Base-by-base conservation (phyloP, 2,888 invertebrate species). In the Trachelus tabidus region DNA sequence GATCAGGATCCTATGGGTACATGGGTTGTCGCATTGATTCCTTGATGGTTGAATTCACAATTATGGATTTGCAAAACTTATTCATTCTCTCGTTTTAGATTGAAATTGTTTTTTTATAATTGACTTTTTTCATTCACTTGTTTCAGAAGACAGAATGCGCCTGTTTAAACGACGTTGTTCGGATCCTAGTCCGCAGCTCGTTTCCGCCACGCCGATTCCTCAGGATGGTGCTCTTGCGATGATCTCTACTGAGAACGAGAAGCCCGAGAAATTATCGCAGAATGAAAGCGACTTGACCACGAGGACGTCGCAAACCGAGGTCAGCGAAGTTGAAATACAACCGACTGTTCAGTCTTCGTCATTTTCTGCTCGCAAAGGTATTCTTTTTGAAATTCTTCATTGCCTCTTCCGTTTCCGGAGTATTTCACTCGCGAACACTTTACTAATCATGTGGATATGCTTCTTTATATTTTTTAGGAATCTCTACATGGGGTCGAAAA, bases 401-500 rank as follows among this genome's bases (percentile, higher is more conserved):
- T 34, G 23, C n/a, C 1, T 75, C 56, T 40, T 40, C 15, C 31
- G 34, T 74, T 37, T 74, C 9, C 23, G 23, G 15, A 68, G 15
- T n/a, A 73, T 71, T 34, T 34, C 11, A 34, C 31, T 30, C 73
- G 34, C 69, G 68, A 71, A 23, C 68, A 68, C 75, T 68, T 74
- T 69, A 69, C 76, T 78, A 74, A 74, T 71, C 33, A 35, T 34
- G 35, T 15, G 56, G 9, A 23, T 56, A 23, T 56, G 23, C 2
- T 56, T 56, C 0, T 56, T 56, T 56, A 9, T 23, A 40, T 34
- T 12, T 87, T 88, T 88, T 76, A 94, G 94, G 93, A 85, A 91
- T 94, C 82, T 93, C 94, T 11, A 94, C 94, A 56, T 94, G 94
- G 94, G 93, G 94, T 75, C 93, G 92, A 85, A 93, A 93, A 89